Evolutionary conservation across 2,113 vertebrate genomes (phyloP).

Genomic region (Ammodramus savannarum): DNA sequence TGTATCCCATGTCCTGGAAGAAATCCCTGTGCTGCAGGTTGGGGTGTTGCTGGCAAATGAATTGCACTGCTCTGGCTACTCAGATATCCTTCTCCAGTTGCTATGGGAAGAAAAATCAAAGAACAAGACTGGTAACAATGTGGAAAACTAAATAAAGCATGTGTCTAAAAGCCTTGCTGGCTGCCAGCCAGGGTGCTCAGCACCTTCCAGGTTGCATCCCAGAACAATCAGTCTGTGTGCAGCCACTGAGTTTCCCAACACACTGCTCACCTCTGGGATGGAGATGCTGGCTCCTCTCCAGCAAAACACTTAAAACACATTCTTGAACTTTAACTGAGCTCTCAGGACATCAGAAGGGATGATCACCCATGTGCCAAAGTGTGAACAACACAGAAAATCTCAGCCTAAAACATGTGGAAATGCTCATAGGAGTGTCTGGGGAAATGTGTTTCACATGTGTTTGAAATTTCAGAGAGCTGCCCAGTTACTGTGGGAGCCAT

Average conservation of each 20-base stretch:
- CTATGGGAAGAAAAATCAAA: neutral
- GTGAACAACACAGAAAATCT: neutral
- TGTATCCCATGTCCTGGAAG: neutral
- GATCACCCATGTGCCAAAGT: neutral
- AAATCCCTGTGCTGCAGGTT: neutral
- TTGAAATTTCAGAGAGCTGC: neutral
- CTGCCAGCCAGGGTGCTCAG: neutral
- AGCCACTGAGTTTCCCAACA: neutral
- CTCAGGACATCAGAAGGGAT: neutral
- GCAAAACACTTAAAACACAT: neutral
- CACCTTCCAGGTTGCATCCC: neutral
- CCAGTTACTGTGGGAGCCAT: neutral
- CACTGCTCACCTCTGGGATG: neutral
- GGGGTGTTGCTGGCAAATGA: neutral
- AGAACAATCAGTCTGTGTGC: neutral
- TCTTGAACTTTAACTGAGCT: neutral
- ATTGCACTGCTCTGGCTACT: neutral
- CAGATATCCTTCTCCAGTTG: neutral
- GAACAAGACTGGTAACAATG: neutral
- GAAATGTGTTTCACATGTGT: neutral
- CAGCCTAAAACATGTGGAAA: neutral
- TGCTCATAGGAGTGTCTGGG: neutral
- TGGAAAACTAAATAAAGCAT: neutral
- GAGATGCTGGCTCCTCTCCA: neutral
- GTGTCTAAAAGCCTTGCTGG: conserved; percentile 35